These are phyloP conservation scores for Sebastes minor DNA, from an alignment of 2,797 vertebrate genomes.

Conservation along the genomic window DNA sequence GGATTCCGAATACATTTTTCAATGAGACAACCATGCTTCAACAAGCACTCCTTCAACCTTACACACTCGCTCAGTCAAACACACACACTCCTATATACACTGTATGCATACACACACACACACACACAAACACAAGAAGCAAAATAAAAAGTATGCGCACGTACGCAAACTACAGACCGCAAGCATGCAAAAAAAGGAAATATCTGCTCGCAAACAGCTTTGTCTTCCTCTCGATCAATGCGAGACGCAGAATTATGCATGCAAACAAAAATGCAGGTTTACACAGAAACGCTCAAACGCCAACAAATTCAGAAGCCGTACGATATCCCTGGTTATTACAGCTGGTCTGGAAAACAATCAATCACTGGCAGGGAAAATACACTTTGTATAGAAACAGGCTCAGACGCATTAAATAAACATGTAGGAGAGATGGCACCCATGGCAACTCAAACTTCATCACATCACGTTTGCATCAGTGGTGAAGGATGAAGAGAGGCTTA, in stretches of 20 bases:
- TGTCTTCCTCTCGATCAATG: constrained; percentile 29
- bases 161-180: neutral
- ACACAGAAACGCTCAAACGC: constrained; percentile 5
- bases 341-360: constrained; percentile 31
- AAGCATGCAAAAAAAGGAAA: neutral
- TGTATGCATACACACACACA: neutral
- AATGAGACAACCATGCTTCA: constrained; percentile 59
- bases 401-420: constrained; percentile 51
- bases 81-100: neutral
- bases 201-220: constrained; percentile 11
- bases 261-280: constrained; percentile 26
- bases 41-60: constrained; percentile 40
- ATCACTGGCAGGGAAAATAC: constrained; percentile 27
- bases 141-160: neutral
- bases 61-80: constrained; percentile 15
- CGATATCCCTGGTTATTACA: constrained; percentile 28
- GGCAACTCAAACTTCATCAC: constrained; percentile 34
- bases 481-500: constrained; percentile 21
- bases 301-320: constrained; percentile 9
- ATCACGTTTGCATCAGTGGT: constrained; percentile 25
- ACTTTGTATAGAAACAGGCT: neutral
- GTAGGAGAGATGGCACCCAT: constrained; percentile 17
- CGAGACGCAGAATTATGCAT: constrained; percentile 20
- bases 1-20: constrained; percentile 70
- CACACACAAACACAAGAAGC: neutral